phyloP scores from a whole-genome alignment of 2,113 vertebrate genomes.

The Alosa alosa region DNA sequence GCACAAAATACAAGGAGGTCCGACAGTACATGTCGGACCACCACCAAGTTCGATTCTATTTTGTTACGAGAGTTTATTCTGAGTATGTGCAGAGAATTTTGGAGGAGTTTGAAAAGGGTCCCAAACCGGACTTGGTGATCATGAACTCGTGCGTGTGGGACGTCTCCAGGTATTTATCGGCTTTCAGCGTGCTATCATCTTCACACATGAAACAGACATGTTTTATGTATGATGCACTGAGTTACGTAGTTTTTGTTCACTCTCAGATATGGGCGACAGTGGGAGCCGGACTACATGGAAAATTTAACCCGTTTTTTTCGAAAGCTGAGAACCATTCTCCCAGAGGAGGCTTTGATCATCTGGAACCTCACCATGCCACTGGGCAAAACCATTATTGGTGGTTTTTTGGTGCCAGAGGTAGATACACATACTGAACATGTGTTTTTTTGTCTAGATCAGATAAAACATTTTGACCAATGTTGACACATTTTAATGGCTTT shows the following conservation, averaged over 20 bases:
- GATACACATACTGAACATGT: too few relatives aligned
- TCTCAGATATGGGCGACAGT: conserved; percentile 67
- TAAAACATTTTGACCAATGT: too few relatives aligned
- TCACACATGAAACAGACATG: too few relatives aligned
- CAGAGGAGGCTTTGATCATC: conserved; percentile 72
- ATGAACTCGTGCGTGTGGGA: conserved; percentile 88
- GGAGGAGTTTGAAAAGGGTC: conserved; percentile 66
- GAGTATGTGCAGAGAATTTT: conserved; percentile 76
- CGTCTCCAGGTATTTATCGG: conserved; percentile 73
- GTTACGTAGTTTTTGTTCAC: background rate
- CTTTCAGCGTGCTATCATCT: background rate
- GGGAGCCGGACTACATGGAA: conserved; percentile 65
- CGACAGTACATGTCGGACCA: conserved; percentile 76
- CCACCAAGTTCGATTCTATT: conserved; percentile 84
- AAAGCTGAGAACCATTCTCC: conserved; percentile 65
- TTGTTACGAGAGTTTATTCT: conserved; percentile 77
- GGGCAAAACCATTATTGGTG: conserved; percentile 71
- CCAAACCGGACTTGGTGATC: conserved; percentile 77
- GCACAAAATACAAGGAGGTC: conserved; percentile 75
- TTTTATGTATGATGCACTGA: background rate
- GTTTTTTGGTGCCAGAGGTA: conserved; percentile 79
- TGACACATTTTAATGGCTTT: too few relatives aligned
- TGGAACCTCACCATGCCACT: conserved; percentile 87
- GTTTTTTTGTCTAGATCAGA: too few relatives aligned
- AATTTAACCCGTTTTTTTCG: conserved; percentile 73